A percentile compares a stretch with the other conserved stretches of the same genome.
Conservation (phyloP, 2,888 invertebrate species). For the Nemoura dubitans region DNA sequence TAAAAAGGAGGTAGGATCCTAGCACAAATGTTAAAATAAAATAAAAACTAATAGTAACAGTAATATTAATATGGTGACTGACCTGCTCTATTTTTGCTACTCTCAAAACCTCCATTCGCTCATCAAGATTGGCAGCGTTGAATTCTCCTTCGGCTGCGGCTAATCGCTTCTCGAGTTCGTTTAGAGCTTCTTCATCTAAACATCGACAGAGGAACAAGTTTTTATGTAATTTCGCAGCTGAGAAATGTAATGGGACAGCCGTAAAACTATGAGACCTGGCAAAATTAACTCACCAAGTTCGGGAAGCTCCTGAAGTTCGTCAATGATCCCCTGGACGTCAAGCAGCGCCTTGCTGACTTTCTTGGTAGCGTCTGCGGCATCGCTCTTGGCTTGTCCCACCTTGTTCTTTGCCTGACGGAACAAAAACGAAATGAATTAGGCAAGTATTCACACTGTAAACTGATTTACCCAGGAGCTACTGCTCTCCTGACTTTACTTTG, state of each 20-base stretch:
- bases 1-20: too few relatives aligned
- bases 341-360: conserved; percentile 83
- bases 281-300: conserved; percentile 65
- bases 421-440: neutral
- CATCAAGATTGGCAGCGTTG: conserved; percentile 76
- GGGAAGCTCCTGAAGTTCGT: conserved; percentile 77
- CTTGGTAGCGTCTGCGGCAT: conserved; percentile 80
- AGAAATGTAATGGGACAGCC: too few relatives aligned
- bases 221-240: neutral
- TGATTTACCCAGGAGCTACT: too few relatives aligned
- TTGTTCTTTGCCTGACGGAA: conserved; percentile 68
- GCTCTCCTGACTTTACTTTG: too few relatives aligned
- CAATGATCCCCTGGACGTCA: conserved; percentile 80
- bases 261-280: too few relatives aligned
- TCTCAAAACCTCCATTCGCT: conserved; percentile 76
- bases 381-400: conserved; percentile 87
- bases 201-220: conserved; percentile 53
- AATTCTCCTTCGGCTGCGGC: conserved; percentile 76
- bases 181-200: conserved; percentile 60
- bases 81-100: conserved; percentile 75
- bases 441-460: too few relatives aligned
- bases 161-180: conserved; percentile 70
- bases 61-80: conserved; percentile 54
- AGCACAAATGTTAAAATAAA: neutral
- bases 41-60: conserved; percentile 22